Base-by-base conservation (phyloP, 2,113 vertebrate species). In the Smithornis capensis region DNA sequence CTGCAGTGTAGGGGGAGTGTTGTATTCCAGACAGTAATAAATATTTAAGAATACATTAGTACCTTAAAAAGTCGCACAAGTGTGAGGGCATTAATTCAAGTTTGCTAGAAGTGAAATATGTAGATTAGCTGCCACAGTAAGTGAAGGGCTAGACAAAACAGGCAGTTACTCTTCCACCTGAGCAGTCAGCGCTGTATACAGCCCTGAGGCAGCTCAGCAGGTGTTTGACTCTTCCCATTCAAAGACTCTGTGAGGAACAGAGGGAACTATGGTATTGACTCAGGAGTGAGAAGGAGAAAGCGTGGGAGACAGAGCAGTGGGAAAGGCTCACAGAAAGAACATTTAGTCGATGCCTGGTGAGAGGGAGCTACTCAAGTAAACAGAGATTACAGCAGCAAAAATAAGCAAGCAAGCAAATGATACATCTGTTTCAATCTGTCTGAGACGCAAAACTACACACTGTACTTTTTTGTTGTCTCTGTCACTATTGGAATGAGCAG, bases 201-300 rank as follows among this genome's bases (percentile, higher is more conserved):
- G 77, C 68, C 76, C 77, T 42, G 57, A 79, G 73, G 53, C 57
- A 62, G 78, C 92, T 45, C 92, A 93, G 96, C 88, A 95, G 90
- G 95, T 90, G 85, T 56, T 40, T 50, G 86, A 76, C 92, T 95
- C 88, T 88, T 88, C 89, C 82, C 90, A 93, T 95, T 94, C 90
- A 96, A 53, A 52, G 53, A 40, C 92, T 56, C 83, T 0, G 9
- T 13, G 25, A 83, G 67, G 83, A 88, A 63, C 68, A 25, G 45
- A 69, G 71, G 59, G 55, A 96, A 91, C 81, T 38, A 59, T 1
- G 47, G 64, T 5, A 83, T 2, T 84, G 76, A 87, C 74, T 84
- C 47, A 33, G 2, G 42, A 87, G 60, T 6, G 42, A 94, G 59
- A 55, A 92, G 80, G 37, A 91, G 38, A 95, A 95, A 84, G 96